Evolutionary conservation across 2,888 invertebrate species (phyloP), one percentile per base, ranked within the genome.

Genomic region (Acrobasis repandana): DNA sequence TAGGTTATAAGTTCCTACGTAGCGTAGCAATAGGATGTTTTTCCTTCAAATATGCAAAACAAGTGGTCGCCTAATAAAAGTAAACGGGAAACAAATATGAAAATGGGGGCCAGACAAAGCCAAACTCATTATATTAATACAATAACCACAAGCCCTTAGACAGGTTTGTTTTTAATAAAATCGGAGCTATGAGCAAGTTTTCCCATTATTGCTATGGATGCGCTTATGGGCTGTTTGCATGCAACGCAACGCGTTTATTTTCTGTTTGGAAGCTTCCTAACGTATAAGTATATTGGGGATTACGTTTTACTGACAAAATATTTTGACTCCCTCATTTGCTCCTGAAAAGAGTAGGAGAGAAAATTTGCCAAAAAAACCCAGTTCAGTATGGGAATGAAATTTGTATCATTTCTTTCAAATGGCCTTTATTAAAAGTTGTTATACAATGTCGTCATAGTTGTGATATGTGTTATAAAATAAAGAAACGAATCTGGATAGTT

Each of bases 141-240:
- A 74, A 79, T 75, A 74, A 75, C 75, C 69, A 67, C 74, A 65
- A 73, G 73, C 79, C 76, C 76, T 72, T 78, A 79, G 80, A 81
- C 79, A 80, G 79, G 78, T 80, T 82, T 75, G 75, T 82, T 79
- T 28, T 80, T 84, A 81, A 80, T 86, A 86, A 84, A 85, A 85
- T 81, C 79, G 82, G 74, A 68, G 78, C 80, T 81, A 86, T 82
- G 82, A 80, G 77, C 78, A 82, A 87, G 85, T 88, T 88, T 86
- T 84, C 84, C 80, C 88, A 85, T 75, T 73, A 77, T 83, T 79
- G 75, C 75, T 75, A 76, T 82, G 80, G 83, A 78, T 78, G 74
- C 71, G 76, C 79, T 91, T 91, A 91, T 88, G 86, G 86, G 71
- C 75, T 74, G 80, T 88, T 88, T 82, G 85, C 91, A 91, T 91